A percentile compares a stretch with the other conserved stretches of the same genome.
These are phyloP conservation scores for Procambarus clarkii DNA, from an alignment of 1,140 invertebrate species.

Conservation along the genomic window DNA sequence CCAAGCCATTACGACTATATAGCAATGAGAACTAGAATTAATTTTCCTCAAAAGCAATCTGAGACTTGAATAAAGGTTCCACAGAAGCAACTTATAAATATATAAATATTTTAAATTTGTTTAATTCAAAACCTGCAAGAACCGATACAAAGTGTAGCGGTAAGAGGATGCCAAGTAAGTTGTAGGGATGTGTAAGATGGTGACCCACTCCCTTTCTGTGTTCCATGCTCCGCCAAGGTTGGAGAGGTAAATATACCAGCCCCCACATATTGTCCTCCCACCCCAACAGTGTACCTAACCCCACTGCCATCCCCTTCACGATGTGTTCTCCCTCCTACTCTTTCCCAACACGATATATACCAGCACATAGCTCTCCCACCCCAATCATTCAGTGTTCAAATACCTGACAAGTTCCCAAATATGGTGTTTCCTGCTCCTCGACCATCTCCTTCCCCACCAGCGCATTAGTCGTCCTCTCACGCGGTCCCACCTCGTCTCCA, in stretches of 20 bases:
- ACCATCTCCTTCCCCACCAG: too few relatives aligned
- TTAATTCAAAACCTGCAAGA: too few relatives aligned
- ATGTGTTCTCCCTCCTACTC: too few relatives aligned
- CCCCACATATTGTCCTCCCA: not conserved
- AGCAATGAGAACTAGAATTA: too few relatives aligned
- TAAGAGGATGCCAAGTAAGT: constrained; percentile 8
- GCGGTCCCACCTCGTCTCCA: not conserved
- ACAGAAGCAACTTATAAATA: too few relatives aligned
- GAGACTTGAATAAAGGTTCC: too few relatives aligned
- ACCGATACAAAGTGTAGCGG: not conserved
- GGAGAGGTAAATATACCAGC: constrained; percentile 63
- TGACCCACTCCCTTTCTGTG: constrained; percentile 56
- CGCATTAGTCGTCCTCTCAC: not conserved
- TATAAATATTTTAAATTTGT: too few relatives aligned
- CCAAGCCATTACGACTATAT: too few relatives aligned
- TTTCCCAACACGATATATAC: not conserved
- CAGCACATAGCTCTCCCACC: not conserved
- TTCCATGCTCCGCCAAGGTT: constrained; percentile 59
- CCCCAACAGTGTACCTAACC: not conserved
- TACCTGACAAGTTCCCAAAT: too few relatives aligned
- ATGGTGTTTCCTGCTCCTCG: too few relatives aligned
- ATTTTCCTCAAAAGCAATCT: too few relatives aligned
- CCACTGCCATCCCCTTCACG: not conserved
- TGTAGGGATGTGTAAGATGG: constrained; percentile 16
- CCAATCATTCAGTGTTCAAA: too few relatives aligned